These are phyloP conservation scores for Hoplodrina blanda DNA, from an alignment of 2,888 invertebrate genomes.

Conservation along the genomic window DNA sequence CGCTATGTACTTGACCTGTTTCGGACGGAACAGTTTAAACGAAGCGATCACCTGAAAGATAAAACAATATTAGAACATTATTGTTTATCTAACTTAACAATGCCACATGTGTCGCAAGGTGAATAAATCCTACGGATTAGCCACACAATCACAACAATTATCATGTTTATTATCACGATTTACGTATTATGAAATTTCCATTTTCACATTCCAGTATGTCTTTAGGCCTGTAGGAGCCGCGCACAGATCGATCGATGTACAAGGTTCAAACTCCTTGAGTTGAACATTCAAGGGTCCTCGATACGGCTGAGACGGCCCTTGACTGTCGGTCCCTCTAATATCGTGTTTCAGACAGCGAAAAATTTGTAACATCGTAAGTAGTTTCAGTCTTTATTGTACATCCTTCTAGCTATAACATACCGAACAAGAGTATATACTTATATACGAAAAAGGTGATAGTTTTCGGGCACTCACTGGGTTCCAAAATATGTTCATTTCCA, in stretches of 20 bases:
- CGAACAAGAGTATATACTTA: not conserved
- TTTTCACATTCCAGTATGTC: conserved; percentile 15
- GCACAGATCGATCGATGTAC: not conserved
- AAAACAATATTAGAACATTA: conserved; percentile 8
- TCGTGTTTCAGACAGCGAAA: conserved; percentile 11
- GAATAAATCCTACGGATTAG: conserved; percentile 35
- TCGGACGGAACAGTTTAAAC: conserved; percentile 79
- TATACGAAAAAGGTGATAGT: too few relatives aligned
- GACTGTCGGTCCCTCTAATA: conserved; percentile 1
- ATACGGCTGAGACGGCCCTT: not conserved
- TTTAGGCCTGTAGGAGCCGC: not conserved
- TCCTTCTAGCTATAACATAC: not conserved
- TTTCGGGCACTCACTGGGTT: conserved; percentile 80
- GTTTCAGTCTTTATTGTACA: not conserved
- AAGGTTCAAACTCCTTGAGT: conserved; percentile 12
- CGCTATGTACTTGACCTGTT: conserved; percentile 79
- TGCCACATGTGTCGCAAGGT: conserved; percentile 22
- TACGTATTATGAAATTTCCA: conserved; percentile 7
- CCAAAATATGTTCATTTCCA: conserved; percentile 82
- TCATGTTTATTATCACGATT: conserved; percentile 9
- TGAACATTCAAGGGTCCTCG: conserved; percentile 20
- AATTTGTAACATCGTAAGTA: not conserved
- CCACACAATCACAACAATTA: conserved; percentile 22
- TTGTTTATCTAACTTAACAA: conserved; percentile 27
- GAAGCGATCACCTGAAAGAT: conserved; percentile 82